A percentile compares a stretch with the other conserved stretches of the same genome.
phyloP scores from a whole-genome alignment of 2,888 invertebrate species.

The Lochmaea crataegi region DNA sequence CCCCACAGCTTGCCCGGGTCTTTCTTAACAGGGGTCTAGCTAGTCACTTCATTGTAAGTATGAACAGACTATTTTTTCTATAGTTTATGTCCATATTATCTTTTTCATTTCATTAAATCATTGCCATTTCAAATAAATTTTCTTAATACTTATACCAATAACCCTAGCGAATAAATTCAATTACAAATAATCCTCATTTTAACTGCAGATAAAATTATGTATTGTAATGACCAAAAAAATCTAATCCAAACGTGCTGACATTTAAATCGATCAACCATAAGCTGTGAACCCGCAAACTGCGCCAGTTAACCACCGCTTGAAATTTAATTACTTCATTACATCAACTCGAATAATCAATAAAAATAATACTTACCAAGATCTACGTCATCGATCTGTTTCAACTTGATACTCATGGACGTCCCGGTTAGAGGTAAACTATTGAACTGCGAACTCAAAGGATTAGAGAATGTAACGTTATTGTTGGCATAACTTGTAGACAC shows the following conservation, averaged over 20 bases:
- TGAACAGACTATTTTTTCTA: no score
- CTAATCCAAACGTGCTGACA: background rate
- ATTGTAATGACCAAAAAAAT: background rate
- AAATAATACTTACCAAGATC: conserved; percentile 68
- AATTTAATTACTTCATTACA: conserved; percentile 9
- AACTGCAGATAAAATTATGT: background rate
- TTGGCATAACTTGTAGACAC: conserved; percentile 60
- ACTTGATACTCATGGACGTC: conserved; percentile 71
- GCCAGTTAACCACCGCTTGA: background rate
- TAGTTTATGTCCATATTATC: no score
- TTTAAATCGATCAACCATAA: background rate
- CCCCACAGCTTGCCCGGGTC: no score
- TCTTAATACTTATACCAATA: no score
- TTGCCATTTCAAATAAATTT: no score
- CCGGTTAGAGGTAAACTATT: conserved; percentile 66
- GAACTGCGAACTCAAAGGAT: conserved; percentile 71
- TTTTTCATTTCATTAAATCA: no score
- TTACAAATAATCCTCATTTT: background rate
- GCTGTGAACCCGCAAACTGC: background rate
- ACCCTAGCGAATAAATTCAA: background rate
- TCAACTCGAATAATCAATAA: background rate
- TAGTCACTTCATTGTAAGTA: no score
- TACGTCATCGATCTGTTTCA: conserved; percentile 80
- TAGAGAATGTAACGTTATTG: conserved; percentile 73
- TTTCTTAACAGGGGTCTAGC: no score